Base-by-base conservation (phyloP, 2,888 invertebrate species). In the Sepiola atlantica region DNA sequence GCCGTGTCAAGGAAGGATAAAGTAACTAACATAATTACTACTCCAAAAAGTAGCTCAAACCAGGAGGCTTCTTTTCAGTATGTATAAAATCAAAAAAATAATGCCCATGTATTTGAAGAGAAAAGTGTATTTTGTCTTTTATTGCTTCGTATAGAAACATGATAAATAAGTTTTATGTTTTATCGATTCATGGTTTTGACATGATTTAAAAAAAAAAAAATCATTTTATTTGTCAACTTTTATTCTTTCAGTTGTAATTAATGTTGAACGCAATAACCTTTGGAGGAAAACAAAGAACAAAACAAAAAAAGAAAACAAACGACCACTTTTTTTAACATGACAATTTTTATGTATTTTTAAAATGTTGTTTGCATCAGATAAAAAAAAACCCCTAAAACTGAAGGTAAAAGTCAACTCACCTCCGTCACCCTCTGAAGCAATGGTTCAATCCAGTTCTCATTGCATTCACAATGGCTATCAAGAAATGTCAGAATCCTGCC, bases 391-490 rank as follows among this genome's bases (percentile, higher is more conserved):
- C n/a, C 45, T 54, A 93, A n/a, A 93, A 28, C 32, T 35, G 35
- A 54, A 54, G 20, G n/a, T 10, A 35, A 35, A 92, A n/a, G 92
- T n/a, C 45, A 45, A 95, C 97, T 96, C 97, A 98, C 98, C 98
- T 99, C 98, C n/a, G 98, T 98, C 24, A 99, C 98, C 96, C 99
- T 98, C 97, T 98, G 98, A 95, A 99, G 98, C 90, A 99, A 98
- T 0, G 99, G 99, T 96, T 99, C 99, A 96, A 99, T 98, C 99
- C 99, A 99, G 97, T 99, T 98, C 94, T 98, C 98, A 97, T 99
- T 99, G 98, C 99, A 99, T 97, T 99, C 99, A 96, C 99, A 99
- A 97, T 99, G 99, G 94, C 99, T 99, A 97, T 99, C 99, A 94
- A 99, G 98, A 98, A 99, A 99, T 93, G 99, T 99, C 93, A 99